These are phyloP conservation scores for Ciconia boyciana DNA, from an alignment of 2,113 vertebrate genomes.

Conservation along the genomic window DNA sequence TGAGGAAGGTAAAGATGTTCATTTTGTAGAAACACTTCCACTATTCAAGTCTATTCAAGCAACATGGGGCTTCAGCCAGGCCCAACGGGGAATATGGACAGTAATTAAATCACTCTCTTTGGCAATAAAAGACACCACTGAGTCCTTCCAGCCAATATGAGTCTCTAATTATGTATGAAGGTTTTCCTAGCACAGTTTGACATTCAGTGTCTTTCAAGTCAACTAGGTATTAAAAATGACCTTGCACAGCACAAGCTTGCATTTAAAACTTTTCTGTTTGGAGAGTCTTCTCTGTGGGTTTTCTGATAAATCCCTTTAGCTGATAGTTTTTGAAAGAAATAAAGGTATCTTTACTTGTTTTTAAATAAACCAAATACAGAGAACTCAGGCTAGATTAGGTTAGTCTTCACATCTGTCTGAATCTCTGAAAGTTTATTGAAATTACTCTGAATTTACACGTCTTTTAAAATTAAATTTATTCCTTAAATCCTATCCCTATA, in stretches of 20 bases:
- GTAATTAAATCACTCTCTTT: constrained; percentile 28
- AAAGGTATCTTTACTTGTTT: not conserved
- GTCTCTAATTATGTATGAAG: not conserved
- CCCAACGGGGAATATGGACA: not conserved
- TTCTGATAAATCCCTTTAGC: not conserved
- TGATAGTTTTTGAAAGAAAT: not conserved
- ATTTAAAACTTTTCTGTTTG: not conserved
- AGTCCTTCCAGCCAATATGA: not conserved
- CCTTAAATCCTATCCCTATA: not conserved
- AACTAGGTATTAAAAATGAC: not conserved
- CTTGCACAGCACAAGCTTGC: not conserved
- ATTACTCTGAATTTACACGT: not conserved
- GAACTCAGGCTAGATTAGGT: not conserved
- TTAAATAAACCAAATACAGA: not conserved
- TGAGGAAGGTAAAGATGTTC: not conserved
- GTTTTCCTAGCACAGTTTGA: not conserved
- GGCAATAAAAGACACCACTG: not conserved
- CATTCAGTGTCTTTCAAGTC: not conserved
- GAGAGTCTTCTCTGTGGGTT: not conserved
- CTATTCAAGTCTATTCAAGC: not conserved
- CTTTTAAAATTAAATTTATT: not conserved
- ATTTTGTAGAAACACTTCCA: not conserved
- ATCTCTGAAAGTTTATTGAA: not conserved
- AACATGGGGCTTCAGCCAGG: not conserved
- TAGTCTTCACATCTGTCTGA: not conserved